These are phyloP conservation scores for Heliothis subflexa DNA, from an alignment of 1,140 invertebrate species.

Conservation along the genomic window DNA sequence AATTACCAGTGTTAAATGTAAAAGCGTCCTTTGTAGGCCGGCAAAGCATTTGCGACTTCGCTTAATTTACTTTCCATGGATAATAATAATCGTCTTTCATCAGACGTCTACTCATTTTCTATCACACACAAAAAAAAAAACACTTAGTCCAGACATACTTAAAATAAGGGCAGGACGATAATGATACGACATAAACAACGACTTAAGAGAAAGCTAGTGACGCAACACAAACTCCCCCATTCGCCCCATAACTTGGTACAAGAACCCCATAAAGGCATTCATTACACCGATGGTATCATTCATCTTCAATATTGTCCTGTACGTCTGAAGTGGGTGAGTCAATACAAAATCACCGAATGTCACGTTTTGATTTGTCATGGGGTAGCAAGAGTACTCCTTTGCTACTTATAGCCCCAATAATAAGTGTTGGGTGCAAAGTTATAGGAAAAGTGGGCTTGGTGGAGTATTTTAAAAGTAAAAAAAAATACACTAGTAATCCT, in stretches of 20 bases:
- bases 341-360: constrained; percentile 50
- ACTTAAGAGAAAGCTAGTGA: too few species aligned
- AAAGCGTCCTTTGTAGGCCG: too few species aligned
- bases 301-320: constrained; percentile 31
- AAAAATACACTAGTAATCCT: too few species aligned
- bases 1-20: too few species aligned
- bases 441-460: neutral
- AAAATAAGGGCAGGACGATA: too few species aligned
- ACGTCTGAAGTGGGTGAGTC: constrained; percentile 8
- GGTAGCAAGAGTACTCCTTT: constrained; percentile 62
- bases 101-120: too few species aligned
- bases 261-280: constrained; percentile 4
- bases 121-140: too few species aligned
- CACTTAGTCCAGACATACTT: too few species aligned
- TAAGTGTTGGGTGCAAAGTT: constrained; percentile 54
- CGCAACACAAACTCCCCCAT: neutral
- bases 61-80: too few species aligned
- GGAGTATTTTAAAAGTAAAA: neutral
- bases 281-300: constrained; percentile 15
- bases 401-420: constrained; percentile 71
- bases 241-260: neutral
- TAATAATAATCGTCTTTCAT: too few species aligned
- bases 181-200: too few species aligned
- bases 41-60: too few species aligned
- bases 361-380: constrained; percentile 58